phyloP scores from a whole-genome alignment of 2,797 vertebrate genomes.

The Cryptoblepharus egeriae region DNA sequence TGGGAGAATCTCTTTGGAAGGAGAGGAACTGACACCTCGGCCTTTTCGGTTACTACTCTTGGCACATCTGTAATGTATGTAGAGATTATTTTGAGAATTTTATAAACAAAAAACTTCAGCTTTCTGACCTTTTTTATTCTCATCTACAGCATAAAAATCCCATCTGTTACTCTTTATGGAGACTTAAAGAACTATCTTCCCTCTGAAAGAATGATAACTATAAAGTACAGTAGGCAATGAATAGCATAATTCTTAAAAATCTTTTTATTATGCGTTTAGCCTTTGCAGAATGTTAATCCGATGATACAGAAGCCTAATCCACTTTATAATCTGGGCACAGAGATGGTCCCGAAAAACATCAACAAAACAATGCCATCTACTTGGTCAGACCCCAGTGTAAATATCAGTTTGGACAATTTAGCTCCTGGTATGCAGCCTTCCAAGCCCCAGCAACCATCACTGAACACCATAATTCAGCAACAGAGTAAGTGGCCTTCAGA shows the following conservation, averaged over 20 bases:
- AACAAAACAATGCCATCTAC: constrained; percentile 92
- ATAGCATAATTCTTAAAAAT: constrained; percentile 57
- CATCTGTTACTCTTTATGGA: background rate
- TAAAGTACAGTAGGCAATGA: background rate
- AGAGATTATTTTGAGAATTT: constrained; percentile 24
- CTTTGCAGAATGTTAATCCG: constrained; percentile 83
- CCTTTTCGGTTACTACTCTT: constrained; percentile 9
- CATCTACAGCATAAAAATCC: background rate
- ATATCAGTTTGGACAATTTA: constrained; percentile 98
- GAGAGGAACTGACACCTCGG: background rate
- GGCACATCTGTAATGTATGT: background rate
- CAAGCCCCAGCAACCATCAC: constrained; percentile 90
- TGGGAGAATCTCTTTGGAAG: background rate
- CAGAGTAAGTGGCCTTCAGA: constrained; percentile 82
- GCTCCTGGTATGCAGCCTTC: constrained; percentile 91
- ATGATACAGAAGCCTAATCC: constrained; percentile 84
- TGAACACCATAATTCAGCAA: constrained; percentile 96
- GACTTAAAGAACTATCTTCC: background rate
- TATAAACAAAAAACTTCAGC: background rate
- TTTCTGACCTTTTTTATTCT: background rate
- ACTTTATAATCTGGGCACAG: constrained; percentile 82
- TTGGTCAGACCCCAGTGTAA: constrained; percentile 95
- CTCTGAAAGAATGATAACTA: background rate
- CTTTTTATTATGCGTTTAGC: constrained; percentile 74
- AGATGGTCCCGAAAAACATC: constrained; percentile 85